These are phyloP conservation scores for Nematopogon swammerdamellus DNA, from an alignment of 2,888 invertebrate species.

Conservation along the genomic window DNA sequence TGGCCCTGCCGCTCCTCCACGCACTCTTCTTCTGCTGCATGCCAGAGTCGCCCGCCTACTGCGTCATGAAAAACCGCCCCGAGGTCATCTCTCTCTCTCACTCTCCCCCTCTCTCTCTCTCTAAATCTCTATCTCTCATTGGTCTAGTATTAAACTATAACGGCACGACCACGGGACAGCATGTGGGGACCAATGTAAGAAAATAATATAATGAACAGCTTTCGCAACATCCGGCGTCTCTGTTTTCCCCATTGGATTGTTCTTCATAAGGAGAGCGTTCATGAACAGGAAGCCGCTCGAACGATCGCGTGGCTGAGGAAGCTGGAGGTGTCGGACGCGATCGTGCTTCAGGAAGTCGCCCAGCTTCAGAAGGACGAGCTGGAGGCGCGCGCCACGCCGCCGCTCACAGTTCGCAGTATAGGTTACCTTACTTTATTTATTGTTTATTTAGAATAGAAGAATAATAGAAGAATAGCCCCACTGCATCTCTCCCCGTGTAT, in stretches of 20 bases:
- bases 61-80: neutral
- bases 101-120: too few relatives aligned
- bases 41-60: conserved; percentile 34
- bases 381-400: conserved; percentile 18
- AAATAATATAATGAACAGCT: neutral
- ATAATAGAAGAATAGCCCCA: too few relatives aligned
- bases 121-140: too few relatives aligned
- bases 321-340: conserved; percentile 16
- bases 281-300: conserved; percentile 29
- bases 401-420: conserved; percentile 25
- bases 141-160: too few relatives aligned
- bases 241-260: too few relatives aligned
- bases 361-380: conserved; percentile 27
- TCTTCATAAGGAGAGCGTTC: too few relatives aligned
- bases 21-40: conserved; percentile 26
- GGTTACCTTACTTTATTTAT: conserved; percentile 23
- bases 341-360: conserved; percentile 22
- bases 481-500: too few relatives aligned
- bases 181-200: too few relatives aligned
- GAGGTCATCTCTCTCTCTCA: too few relatives aligned
- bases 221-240: too few relatives aligned
- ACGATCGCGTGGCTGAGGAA: conserved; percentile 30
- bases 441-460: too few relatives aligned
- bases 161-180: too few relatives aligned
- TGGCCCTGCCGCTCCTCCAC: conserved; percentile 22